Base-by-base conservation (phyloP, 2,797 vertebrate genomes). In the Vespertilio murinus region DNA sequence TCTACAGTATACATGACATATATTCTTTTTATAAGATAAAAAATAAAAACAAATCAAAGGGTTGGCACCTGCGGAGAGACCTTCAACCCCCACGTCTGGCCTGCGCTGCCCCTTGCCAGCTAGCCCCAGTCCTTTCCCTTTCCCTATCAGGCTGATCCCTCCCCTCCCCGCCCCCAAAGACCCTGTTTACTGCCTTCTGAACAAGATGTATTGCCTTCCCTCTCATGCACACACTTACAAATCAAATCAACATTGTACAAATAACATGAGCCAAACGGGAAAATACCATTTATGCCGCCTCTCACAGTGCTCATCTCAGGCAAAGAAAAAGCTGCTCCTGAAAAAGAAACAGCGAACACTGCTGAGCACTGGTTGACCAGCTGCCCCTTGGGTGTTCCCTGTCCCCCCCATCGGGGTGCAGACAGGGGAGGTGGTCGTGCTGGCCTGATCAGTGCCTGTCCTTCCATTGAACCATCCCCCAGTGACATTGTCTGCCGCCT, bases 301-400 rank as follows among this genome's bases (percentile, higher is more conserved):
- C 8, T 33, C 40, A 30, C 33, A 8, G 0, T 0, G 25, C 6
- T 9, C 67, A 5, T 1, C 7, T 13, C 5, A 8, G 2, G 13
- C 16, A 20, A 38, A 38, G 5, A 18, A 18, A 30, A n/a, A 23
- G 65, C 52, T 17, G 11, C 56, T 16, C 6, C 78, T 20, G 45
- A 47, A 40, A 14, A 61, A 64, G 25, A 38, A 20, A 25, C 20
- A 81, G 28, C 79, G 10, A 33, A 23, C 40, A 5, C 14, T 8
- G 18, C 56, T 4, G 18, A n/a, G 47, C 56, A 22, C 35, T 13
- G 77, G 16, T 5, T 0, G 38, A 22, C 38, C 79, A 16, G 79
- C 59, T 14, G 59, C 79, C 40, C 22, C 12, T 42, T 33, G 40
- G 40, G 30, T 9, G 17, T 10, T 40, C 59, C 7, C 79, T 47